Percentiles rank a stretch among this genome's conserved stretches.
These are phyloP conservation scores for Panopea generosa DNA, from an alignment of 2,888 invertebrate genomes.

Conservation along the genomic window DNA sequence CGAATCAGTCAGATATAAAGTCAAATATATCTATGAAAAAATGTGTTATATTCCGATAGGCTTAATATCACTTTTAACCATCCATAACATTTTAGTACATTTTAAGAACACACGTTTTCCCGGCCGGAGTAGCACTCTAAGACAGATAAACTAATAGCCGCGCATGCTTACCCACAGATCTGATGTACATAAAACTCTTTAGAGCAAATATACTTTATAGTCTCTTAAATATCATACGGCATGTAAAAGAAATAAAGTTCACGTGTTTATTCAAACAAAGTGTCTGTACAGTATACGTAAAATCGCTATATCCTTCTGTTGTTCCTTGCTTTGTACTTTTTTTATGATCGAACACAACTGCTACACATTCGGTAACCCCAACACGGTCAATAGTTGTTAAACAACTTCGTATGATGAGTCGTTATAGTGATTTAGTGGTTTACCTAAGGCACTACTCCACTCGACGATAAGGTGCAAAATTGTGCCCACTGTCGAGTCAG, in stretches of 20 bases:
- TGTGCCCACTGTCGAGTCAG: constrained; percentile 22
- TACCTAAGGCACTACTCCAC: constrained; percentile 6
- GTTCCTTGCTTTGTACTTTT: constrained; percentile 33
- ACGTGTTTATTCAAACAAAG: constrained; percentile 56
- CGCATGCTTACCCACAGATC: constrained; percentile 47
- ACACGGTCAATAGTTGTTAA: constrained; percentile 4
- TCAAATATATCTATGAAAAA: constrained; percentile 61
- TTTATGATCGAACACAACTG: constrained; percentile 50
- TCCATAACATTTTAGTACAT: constrained; percentile 61
- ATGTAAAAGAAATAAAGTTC: constrained; percentile 63
- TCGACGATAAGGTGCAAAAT: constrained; percentile 31
- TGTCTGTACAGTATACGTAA: constrained; percentile 45
- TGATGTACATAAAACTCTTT: constrained; percentile 57
- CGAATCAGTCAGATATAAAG: constrained; percentile 40
- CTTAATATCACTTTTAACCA: constrained; percentile 61
- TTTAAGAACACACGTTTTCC: constrained; percentile 63
- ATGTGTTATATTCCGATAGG: constrained; percentile 59
- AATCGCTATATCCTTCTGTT: constrained; percentile 31
- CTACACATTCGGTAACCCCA: constrained; percentile 22
- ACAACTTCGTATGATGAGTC: background rate
- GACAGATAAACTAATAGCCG: constrained; percentile 65
- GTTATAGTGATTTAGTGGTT: background rate
- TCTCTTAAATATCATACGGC: constrained; percentile 49
- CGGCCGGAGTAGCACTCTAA: constrained; percentile 52
- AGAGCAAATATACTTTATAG: constrained; percentile 59